These are phyloP conservation scores for Callionymus lyra DNA, from an alignment of 2,113 vertebrate genomes.

Conservation along the genomic window DNA sequence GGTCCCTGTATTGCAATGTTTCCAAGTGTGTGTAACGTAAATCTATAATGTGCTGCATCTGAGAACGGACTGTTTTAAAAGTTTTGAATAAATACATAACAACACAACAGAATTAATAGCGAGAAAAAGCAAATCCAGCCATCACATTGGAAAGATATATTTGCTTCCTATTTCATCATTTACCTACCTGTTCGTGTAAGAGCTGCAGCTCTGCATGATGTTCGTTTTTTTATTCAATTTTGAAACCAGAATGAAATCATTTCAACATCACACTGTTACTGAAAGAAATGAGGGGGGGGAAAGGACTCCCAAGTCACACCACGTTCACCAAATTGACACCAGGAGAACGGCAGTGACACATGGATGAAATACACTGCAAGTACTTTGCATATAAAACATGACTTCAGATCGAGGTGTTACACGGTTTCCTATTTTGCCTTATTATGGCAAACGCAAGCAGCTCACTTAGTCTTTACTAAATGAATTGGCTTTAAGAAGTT, in stretches of 20 bases:
- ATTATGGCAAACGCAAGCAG: no score
- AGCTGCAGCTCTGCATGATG: conserved; percentile 21
- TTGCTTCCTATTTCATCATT: conserved; percentile 55
- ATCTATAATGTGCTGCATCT: no score
- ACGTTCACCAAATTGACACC: neutral
- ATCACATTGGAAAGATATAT: conserved; percentile 27
- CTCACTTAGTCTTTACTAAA: no score
- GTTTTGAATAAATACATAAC: conserved; percentile 33
- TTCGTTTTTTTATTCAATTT: conserved; percentile 13
- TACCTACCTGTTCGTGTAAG: conserved; percentile 36
- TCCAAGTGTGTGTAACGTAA: no score
- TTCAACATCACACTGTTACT: conserved; percentile 16
- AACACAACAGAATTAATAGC: conserved; percentile 18
- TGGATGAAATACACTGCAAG: neutral
- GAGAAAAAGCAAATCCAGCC: conserved; percentile 8
- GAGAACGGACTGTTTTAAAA: no score
- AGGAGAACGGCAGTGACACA: conserved; percentile 6
- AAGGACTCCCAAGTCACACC: conserved; percentile 5
- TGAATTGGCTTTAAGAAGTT: no score
- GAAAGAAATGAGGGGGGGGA: conserved; percentile 9
- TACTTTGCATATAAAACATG: no score
- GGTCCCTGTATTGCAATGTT: no score
- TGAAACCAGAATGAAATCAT: conserved; percentile 33
- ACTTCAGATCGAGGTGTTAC: no score
- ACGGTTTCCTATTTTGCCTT: no score